phyloP scores from a whole-genome alignment of 2,797 vertebrate species.

The Hapalemur alaotrensis region DNA sequence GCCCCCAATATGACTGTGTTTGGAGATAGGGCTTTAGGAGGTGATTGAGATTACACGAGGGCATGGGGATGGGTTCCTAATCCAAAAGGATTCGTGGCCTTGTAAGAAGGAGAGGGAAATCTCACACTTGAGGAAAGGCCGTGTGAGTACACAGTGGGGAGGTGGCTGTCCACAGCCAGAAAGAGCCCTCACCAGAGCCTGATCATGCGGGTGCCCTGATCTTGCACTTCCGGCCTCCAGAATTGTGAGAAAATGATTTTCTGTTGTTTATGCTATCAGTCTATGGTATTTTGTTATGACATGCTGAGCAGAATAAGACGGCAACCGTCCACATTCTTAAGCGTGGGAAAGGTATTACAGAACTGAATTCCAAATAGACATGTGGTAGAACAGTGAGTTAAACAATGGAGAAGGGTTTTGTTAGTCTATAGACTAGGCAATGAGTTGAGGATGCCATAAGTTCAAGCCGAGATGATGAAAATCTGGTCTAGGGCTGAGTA shows the following conservation, averaged over 20 bases:
- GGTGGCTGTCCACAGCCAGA: neutral
- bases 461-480: neutral
- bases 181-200: neutral
- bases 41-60: neutral
- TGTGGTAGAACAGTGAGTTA: neutral
- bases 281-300: neutral
- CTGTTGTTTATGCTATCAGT: neutral
- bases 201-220: neutral
- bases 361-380: neutral
- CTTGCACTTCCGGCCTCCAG: neutral
- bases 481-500: neutral
- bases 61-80: neutral
- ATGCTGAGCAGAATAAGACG: no score
- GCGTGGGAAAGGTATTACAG: neutral
- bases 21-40: neutral
- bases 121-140: neutral
- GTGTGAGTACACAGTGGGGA: neutral
- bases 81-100: neutral
- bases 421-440: neutral
- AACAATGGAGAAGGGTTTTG: neutral
- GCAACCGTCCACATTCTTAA: neutral
- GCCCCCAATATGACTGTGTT: neutral
- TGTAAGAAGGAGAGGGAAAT: neutral
- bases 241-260: neutral
- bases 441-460: neutral